Evolutionary conservation across 2,113 vertebrate genomes (phyloP), one percentile per base, ranked within the genome.

Genomic region (Nycticryphes semicollaris): DNA sequence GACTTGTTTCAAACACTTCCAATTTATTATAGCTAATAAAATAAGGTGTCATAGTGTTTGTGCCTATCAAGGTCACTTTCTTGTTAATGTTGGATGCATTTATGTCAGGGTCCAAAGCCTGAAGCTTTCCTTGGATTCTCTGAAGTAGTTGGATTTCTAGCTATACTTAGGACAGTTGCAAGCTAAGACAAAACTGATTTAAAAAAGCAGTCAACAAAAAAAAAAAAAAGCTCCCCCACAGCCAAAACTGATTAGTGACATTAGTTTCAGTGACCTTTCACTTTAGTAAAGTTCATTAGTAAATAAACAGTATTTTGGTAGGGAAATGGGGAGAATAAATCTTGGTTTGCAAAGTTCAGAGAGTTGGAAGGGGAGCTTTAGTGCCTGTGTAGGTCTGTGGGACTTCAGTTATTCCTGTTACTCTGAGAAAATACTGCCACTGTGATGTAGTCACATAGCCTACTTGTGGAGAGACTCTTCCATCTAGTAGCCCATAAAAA

Each of bases 131-230:
- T 2, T 84, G 14, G 13, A 3, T 56, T 91, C 31, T 57, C 76
- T 69, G 50, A 30, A 66, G 30, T 66, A 84, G 7, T 4, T 89
- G 37, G 10, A 33, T 70, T 89, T 84, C 19, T 73, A 47, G 22
- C 7, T 86, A 3, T 64, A 64, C 15, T 73, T 68, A 12, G 8
- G 25, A n/a, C 33, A 81, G 10, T 7, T 66, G 18, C 30, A 87
- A 70, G 9, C 31, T 48, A 62, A 69, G 39, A 31, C 24, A 78
- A 35, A 81, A 20, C 16, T 84, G 45, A 23, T 14, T 67, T 39
- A 60, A 35, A 3, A 10, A 1, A n/a, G n/a, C n/a, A n/a, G n/a
- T 0, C 7, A 47, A 14, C 7, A 12, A 27, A 20, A n/a, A 56
- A n/a, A 30, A 25, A 28, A 15, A 14, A 24, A 50, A 50, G 13